Percentiles rank a stretch among this genome's conserved stretches.
These are phyloP conservation scores for Hormiphora californensis DNA, from an alignment of 37 sponge, comb jelly and placozoan species.

Conservation along the genomic window DNA sequence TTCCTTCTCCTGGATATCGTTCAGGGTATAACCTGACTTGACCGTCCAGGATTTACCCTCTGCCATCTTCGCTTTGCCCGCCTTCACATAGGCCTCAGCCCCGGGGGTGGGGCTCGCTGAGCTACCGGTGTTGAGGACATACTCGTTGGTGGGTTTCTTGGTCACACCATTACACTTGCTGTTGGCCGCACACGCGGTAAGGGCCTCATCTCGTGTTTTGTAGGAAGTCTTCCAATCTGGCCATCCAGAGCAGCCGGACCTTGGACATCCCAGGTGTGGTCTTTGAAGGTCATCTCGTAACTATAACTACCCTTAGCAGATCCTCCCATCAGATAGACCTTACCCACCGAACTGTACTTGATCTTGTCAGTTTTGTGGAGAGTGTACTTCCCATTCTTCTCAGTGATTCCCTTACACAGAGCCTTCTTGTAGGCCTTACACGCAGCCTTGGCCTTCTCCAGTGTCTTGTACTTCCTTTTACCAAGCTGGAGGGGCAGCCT, in stretches of 20 bases:
- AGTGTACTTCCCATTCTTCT: background rate
- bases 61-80: background rate
- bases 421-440: background rate
- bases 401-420: background rate
- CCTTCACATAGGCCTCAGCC: background rate
- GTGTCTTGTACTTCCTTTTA: background rate
- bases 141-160: background rate
- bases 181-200: background rate
- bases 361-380: background rate
- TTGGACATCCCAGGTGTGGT: background rate
- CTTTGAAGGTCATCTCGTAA: background rate
- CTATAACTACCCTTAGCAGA: background rate
- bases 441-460: background rate
- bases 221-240: no score
- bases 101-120: background rate
- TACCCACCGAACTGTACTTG: background rate
- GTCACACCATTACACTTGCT: conserved; percentile 3
- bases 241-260: background rate
- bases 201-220: no score
- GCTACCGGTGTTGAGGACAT: background rate
- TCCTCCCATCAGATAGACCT: background rate
- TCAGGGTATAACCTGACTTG: background rate
- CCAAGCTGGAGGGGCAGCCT: background rate
- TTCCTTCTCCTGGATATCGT: background rate
- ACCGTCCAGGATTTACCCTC: background rate